phyloP scores from a whole-genome alignment of 2,797 vertebrate species.

The Spinus olivaceus region DNA sequence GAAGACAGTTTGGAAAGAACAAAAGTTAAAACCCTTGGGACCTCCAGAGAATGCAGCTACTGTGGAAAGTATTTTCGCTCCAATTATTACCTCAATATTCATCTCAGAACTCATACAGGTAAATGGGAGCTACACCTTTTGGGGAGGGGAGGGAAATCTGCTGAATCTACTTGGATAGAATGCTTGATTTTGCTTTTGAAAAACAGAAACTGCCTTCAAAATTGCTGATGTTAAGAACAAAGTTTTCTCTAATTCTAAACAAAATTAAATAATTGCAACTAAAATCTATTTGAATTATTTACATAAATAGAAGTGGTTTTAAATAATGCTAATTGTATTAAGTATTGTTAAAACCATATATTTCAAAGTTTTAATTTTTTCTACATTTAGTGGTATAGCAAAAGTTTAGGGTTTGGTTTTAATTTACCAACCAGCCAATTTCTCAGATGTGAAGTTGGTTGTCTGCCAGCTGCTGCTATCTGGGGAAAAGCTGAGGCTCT shows the following conservation, averaged over 20 bases:
- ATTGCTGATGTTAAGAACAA: not conserved
- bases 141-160: not conserved
- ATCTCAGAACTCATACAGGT: conserved; percentile 99
- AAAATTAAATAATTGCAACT: not conserved
- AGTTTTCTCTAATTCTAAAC: not conserved
- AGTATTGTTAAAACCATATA: not conserved
- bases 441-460: not conserved
- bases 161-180: not conserved
- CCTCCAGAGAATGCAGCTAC: conserved; percentile 90
- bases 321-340: not conserved
- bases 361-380: not conserved
- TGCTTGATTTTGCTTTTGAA: not conserved
- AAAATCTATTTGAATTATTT: not conserved
- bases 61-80: conserved; percentile 97
- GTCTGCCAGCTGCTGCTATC: not conserved
- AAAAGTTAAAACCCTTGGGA: conserved; percentile 84
- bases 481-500: not conserved
- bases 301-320: fast-evolving
- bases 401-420: not conserved
- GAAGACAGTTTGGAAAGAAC: conserved; percentile 83
- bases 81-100: conserved; percentile 99
- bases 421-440: not conserved
- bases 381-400: not conserved
- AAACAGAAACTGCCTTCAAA: not conserved
- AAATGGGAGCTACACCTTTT: conserved; percentile 20